These are phyloP conservation scores for Notospermus geniculatus DNA, from an alignment of 1,140 invertebrate genomes.

Conservation along the genomic window DNA sequence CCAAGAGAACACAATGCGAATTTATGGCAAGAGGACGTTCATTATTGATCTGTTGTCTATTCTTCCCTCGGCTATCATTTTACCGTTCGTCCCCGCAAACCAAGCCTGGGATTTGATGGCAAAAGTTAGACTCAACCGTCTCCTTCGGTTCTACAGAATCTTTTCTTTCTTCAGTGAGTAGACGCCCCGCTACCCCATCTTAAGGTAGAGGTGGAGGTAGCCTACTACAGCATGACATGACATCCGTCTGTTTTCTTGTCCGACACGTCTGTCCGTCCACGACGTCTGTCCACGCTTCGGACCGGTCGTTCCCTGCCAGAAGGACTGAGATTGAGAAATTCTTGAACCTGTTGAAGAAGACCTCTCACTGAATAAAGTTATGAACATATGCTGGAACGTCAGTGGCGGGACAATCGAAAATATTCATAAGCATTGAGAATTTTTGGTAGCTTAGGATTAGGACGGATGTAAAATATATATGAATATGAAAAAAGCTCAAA, in stretches of 20 bases:
- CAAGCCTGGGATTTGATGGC: not conserved
- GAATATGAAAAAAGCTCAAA: not conserved
- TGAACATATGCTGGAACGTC: not conserved
- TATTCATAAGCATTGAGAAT: not conserved
- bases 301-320: no score
- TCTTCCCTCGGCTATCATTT: not conserved
- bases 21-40: not conserved
- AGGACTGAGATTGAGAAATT: no score
- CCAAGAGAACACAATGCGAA: not conserved
- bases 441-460: not conserved
- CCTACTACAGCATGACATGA: no score
- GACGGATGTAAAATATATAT: not conserved
- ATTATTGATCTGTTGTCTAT: slow-evolving; percentile 1
- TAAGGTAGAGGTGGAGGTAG: no score
- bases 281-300: no score
- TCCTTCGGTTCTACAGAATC: slow-evolving; percentile 4
- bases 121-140: not conserved
- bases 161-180: not conserved
- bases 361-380: not conserved
- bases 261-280: no score
- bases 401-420: not conserved
- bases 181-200: no score
- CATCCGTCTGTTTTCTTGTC: no score
- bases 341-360: not conserved
- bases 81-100: not conserved